Evolutionary conservation across 2,888 invertebrate genomes (phyloP).

Genomic region (Endotricha flammealis): DNA sequence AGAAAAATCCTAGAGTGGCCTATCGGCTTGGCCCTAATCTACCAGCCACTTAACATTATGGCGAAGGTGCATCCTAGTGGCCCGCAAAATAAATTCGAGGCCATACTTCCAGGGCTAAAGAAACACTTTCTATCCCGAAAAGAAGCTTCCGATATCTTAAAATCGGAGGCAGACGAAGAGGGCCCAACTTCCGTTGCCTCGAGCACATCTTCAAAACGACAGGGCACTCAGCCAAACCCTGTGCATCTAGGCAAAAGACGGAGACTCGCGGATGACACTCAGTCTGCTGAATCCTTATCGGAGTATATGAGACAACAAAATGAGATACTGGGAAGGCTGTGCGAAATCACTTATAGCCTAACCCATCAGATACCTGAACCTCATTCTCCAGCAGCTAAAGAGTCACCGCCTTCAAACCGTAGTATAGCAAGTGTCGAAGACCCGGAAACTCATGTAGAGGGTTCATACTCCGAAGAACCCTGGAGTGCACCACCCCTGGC

Average conservation of each 20-base stretch:
- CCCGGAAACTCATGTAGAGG: no score
- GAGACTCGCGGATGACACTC: no score
- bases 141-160: neutral
- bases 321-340: neutral
- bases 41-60: neutral
- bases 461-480: no score
- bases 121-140: neutral
- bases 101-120: neutral
- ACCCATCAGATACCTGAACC: neutral
- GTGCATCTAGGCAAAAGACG: no score
- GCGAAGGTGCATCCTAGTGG: neutral
- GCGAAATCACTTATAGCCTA: neutral
- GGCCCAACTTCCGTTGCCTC: neutral
- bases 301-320: no score
- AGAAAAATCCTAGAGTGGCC: neutral
- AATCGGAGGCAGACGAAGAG: neutral
- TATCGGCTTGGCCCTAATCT: neutral
- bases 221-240: no score
- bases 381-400: no score
- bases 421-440: no score
- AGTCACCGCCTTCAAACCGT: no score
- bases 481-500: no score
- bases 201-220: neutral
- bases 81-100: neutral
- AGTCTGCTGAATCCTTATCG: no score